Evolutionary conservation across 1,140 invertebrate genomes (phyloP).

Genomic region (Brachionus angularis): DNA sequence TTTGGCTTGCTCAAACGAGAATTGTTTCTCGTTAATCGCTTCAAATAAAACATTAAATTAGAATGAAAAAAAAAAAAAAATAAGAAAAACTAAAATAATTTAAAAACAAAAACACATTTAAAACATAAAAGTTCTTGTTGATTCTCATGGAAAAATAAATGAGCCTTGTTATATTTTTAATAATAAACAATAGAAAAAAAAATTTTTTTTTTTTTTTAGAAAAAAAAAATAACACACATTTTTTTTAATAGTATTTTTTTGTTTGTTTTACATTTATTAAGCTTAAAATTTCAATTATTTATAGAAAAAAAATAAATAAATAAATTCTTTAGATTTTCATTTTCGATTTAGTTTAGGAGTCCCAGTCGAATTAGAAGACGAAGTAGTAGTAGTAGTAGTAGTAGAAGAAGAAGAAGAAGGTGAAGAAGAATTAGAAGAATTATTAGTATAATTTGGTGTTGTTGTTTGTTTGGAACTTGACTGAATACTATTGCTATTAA

Average conservation of each 20-base stretch:
- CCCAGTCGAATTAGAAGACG: slow-evolving; percentile 4
- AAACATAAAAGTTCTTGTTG: neutral
- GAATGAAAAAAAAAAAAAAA: neutral
- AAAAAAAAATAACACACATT: too few relatives aligned
- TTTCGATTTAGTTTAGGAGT: slow-evolving; percentile 24
- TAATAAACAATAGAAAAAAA: too few relatives aligned
- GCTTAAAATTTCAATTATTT: neutral
- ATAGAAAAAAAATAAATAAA: neutral
- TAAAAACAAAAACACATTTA: too few relatives aligned
- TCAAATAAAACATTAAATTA: slow-evolving; percentile 11
- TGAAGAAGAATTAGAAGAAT: slow-evolving; percentile 6
- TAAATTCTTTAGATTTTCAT: too few relatives aligned
- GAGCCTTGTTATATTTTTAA: neutral
- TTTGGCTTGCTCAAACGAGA: slow-evolving; percentile 32
- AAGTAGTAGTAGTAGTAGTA: too few relatives aligned
- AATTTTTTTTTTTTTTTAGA: too few relatives aligned
- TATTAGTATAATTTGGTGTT: slow-evolving; percentile 1
- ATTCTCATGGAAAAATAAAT: neutral
- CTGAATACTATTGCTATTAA: too few relatives aligned
- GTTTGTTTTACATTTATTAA: too few relatives aligned
- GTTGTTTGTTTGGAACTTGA: slow-evolving; percentile 29
- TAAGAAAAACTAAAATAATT: slow-evolving; percentile 5
- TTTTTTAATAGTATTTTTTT: too few relatives aligned
- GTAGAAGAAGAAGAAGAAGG: too few relatives aligned
- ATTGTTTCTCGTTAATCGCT: neutral